Evolutionary conservation across 2,888 invertebrate genomes (phyloP), one percentile per base, ranked within the genome.

Genomic region (Alloplasta piceator): DNA sequence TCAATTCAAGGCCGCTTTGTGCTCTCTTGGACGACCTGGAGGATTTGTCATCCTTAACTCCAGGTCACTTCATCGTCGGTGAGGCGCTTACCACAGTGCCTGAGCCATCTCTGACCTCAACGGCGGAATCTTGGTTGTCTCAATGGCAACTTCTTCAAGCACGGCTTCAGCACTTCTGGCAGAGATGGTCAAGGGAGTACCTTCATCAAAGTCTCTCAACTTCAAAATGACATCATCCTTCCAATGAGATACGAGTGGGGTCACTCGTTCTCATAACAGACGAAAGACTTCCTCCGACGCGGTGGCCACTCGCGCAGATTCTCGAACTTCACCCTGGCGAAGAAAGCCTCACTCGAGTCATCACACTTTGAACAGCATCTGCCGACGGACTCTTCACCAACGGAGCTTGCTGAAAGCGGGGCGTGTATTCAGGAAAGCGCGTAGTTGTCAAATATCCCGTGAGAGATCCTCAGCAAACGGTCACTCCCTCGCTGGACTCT

Each of bases 21-120:
- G 36, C 72, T 0, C 14, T 71, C 9, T 50, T 39, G 0, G 71
- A 71, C 41, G 61, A 71, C 26, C 61, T 61, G 0, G 71, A 71
- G 6, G 71, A 71, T 26, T 0, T 12, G 0, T 7, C 72, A 6
- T n/a, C 63, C 1, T 26, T 73, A 4, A 55, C 61, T 12, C 43
- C 61, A 9, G 43, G 61, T 9, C 61, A 61, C 61, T 61, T 61
- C 16, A 12, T 61, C 12, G 9, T 41, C 0, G 61, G 61, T 1
- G 43, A 14, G 6, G 6, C 61, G 1, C 16, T 61, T 3, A 61
- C 14, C 1, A 60, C 71, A 1, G 60, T 71, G 48, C 71, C 71
- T 0, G 60, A 60, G 10, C 71, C 71, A 16, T 56, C 70, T 3
- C 38, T 78, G 0, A 36, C 55, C 2, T 26, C 70, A 7, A 10